These are phyloP conservation scores for Tenebrosternarchus preto DNA, from an alignment of 2,113 vertebrate genomes.

Conservation along the genomic window DNA sequence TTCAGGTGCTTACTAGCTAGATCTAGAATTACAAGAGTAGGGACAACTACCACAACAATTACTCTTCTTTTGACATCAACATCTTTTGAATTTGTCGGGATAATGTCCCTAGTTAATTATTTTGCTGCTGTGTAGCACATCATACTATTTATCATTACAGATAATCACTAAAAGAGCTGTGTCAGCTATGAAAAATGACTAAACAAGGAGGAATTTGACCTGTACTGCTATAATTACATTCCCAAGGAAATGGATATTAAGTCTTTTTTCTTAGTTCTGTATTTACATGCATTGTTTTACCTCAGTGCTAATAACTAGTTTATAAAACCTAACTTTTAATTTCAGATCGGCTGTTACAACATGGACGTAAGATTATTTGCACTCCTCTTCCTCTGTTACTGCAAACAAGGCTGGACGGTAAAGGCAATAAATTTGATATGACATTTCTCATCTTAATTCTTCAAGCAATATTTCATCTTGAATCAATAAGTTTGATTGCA, in stretches of 20 bases:
- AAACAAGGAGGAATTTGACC: neutral
- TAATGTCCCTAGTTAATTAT: neutral
- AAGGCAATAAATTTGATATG: slow-evolving; percentile 18
- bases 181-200: neutral
- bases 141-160: neutral
- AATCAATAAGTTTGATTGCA: neutral
- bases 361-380: slow-evolving; percentile 72
- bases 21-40: neutral
- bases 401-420: slow-evolving; percentile 71
- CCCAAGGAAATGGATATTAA: neutral
- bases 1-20: neutral
- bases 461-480: neutral
- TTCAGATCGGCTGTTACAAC: slow-evolving; percentile 63
- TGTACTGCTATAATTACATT: neutral
- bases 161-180: neutral
- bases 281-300: neutral
- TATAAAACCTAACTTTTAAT: slow-evolving; percentile 44
- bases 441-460: neutral
- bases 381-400: slow-evolving; percentile 74
- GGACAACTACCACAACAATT: neutral
- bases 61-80: neutral
- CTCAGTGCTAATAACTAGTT: neutral
- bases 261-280: neutral
- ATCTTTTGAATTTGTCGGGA: slow-evolving; percentile 1
- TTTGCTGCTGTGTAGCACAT: neutral